Base-by-base conservation (phyloP, 2,888 invertebrate genomes). In the Eucera pruinosa region DNA sequence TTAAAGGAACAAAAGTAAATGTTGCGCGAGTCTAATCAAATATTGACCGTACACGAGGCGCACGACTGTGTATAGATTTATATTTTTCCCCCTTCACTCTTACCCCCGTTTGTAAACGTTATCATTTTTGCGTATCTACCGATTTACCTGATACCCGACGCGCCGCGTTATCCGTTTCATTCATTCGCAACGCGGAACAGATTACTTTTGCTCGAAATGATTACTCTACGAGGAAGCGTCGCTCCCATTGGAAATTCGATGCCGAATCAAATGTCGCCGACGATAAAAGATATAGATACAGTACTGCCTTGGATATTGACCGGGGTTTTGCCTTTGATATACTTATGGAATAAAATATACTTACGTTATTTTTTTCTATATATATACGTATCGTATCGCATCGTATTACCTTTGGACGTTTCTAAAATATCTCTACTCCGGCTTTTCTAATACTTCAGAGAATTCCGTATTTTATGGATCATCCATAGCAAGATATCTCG, bases 161-260 rank as follows among this genome's bases (percentile, higher is more conserved):
- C n/a, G n/a, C n/a, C 2, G 4, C 23, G 52, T n/a, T 52, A 64
- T 64, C 64, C 30, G n/a, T 15, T 18, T 11, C 25, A 25, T 50
- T 52, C 41, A 33, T 64, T 43, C 23, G 15, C 33, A n/a, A 20
- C 25, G 11, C n/a, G 7, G 18, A 52, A 64, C 68, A 64, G 33
- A 65, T 65, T 65, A 52, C 68, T 43, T 65, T 52, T 15, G 18
- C 65, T 25, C 33, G 18, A 25, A 36, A 45, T 23, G 20, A 33
- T 66, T 33, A 13, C 18, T 0, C 23, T 18, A n/a, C 25, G 57
- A n/a, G 6, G 41, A 41, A 30, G 5, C 41, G n/a, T 39, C 41
- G 13, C 25, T 57, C 57, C 9, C 13, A 15, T 4, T 6, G 41
- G 27, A 36, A 15, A 15, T 27, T 7, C 30, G 27, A 30, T 7